These are phyloP conservation scores for Rhopalosiphum maidis DNA, from an alignment of 1,140 invertebrate genomes.

Conservation along the genomic window DNA sequence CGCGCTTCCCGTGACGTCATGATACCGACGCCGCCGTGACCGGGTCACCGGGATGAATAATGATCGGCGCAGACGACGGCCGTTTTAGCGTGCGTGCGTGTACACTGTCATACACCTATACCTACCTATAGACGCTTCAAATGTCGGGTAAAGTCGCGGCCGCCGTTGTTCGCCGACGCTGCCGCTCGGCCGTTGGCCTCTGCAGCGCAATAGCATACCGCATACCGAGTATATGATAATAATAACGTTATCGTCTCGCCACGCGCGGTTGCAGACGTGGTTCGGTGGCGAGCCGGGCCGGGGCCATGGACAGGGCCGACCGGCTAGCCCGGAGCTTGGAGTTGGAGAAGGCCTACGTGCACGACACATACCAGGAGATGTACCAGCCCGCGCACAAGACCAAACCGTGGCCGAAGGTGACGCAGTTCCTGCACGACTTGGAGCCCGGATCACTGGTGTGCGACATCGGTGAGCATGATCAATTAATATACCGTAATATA, in stretches of 20 bases:
- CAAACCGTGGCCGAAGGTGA: constrained; percentile 81
- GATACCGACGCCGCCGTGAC: background rate
- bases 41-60: constrained; percentile 45
- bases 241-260: background rate
- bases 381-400: constrained; percentile 66
- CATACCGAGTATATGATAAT: background rate
- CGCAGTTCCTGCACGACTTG: constrained; percentile 83
- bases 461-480: constrained; percentile 79
- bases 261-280: constrained; percentile 2
- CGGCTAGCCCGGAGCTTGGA: constrained; percentile 78
- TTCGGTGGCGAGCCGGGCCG: constrained; percentile 54
- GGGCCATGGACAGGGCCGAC: constrained; percentile 65
- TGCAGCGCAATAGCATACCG: background rate
- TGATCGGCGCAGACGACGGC: background rate
- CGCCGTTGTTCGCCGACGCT: background rate
- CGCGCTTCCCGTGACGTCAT: constrained; percentile 38
- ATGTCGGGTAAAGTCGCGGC: background rate
- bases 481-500: too few species aligned
- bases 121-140: background rate
- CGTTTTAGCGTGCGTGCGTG: background rate
- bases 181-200: background rate
- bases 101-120: background rate
- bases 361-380: constrained; percentile 91
- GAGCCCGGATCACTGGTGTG: constrained; percentile 91
- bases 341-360: constrained; percentile 91